Evolutionary conservation across 2,797 vertebrate genomes (phyloP), one percentile per base, ranked within the genome.

Genomic region (Euphonia xanthogaster): DNA sequence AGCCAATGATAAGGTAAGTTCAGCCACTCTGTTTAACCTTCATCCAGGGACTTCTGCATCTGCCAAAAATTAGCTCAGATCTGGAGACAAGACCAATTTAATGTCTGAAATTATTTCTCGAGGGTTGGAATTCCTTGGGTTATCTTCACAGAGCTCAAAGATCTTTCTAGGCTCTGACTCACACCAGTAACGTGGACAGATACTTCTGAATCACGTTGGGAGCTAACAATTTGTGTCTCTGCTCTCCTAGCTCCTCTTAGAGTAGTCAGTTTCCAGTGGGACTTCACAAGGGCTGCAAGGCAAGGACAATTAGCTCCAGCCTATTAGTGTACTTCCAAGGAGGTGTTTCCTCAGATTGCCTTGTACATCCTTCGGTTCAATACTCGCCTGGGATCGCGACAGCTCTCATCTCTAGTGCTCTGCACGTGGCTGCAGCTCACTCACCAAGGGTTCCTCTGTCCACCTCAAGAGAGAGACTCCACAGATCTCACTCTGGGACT

Each of bases 331-430:
- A 22, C 47, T 66, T 72, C 40, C 27, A n/a, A 82, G 35, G 61
- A 77, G 50, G 28, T 1, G 0, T 35, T 81, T 75, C 60, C 53
- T 85, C 77, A 61, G 18, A n/a, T 2, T 45, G 48, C 47, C 28
- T 74, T 31, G 7, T n/a, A n/a, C n/a, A n/a, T 9, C 0, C 0
- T 31, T 33, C 0, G 0, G 45, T 33, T 86, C 62, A 44, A 15
- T 5, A 30, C 3, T 23, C 7, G 15, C 27, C 31, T 20, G 1
- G 30, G 30, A 60, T 45, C 3, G 1, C 8, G 4, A 19, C 8
- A 75, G 35, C 13, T 78, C 27, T 58, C 35, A n/a, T 57, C 45
- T 65, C 35, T 45, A 40, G 33, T 10, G 20, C 31, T 60, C 35
- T 65, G 47, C 10, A 21, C 0, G 0, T n/a, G 71, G 13, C 57